Evolutionary conservation across 2,888 invertebrate genomes (phyloP).

Genomic region (Patella caerulea): DNA sequence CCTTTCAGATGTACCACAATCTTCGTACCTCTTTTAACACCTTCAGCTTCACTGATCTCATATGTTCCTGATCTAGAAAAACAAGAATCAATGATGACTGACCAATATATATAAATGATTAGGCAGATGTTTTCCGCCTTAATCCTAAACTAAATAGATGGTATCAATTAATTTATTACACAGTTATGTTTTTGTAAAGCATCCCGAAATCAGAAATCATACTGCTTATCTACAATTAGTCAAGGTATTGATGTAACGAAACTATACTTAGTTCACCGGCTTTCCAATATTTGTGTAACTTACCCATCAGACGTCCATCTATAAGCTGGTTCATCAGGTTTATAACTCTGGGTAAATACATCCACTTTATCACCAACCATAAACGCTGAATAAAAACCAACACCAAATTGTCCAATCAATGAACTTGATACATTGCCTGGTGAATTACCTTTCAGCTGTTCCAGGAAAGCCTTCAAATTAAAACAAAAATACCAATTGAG

Average conservation of each 20-base stretch:
- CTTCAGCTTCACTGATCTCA: constrained; percentile 88
- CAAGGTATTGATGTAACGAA: no score
- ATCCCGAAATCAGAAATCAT: no score
- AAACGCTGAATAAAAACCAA: constrained; percentile 97
- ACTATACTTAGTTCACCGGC: no score
- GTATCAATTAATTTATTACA: no score
- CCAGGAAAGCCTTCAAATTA: constrained; percentile 81
- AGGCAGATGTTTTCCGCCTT: no score
- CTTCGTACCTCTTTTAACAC: constrained; percentile 90
- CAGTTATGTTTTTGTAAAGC: no score
- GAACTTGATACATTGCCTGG: constrained; percentile 52
- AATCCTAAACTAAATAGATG: no score
- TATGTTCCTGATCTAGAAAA: constrained; percentile 83
- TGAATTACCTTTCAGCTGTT: constrained; percentile 80
- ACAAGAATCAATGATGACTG: not conserved
- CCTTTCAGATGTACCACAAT: constrained; percentile 91
- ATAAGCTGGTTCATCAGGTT: constrained; percentile 78
- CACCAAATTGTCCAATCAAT: constrained; percentile 89
- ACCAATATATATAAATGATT: not conserved
- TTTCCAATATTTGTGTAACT: constrained; percentile 30
- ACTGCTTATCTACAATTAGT: no score
- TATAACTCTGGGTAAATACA: constrained; percentile 85
- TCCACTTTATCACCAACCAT: constrained; percentile 97
- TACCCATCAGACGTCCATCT: constrained; percentile 95
- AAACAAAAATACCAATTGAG: not conserved